Conservation (phyloP, 2,113 vertebrate genomes). For the Corvus hawaiiensis region DNA sequence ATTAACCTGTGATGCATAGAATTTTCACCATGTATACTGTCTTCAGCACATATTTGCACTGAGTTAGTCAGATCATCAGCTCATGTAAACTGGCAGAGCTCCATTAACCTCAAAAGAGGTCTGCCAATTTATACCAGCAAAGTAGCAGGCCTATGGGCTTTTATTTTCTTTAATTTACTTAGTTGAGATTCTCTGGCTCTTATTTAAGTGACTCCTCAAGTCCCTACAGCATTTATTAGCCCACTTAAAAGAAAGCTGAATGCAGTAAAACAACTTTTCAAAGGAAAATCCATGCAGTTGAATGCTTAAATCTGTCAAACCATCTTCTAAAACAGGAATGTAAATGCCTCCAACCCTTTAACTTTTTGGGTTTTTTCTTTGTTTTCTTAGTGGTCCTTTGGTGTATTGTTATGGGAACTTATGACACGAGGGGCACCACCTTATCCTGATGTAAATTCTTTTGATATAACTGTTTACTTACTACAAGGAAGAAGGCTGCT, state of each 20-base stretch:
- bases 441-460: conserved; percentile 96
- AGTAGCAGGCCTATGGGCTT: conserved; percentile 23
- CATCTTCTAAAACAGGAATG: not conserved
- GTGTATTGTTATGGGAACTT: conserved; percentile 95
- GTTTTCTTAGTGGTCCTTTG: conserved; percentile 83
- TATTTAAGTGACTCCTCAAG: conserved; percentile 26
- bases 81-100: conserved; percentile 24
- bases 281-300: not conserved
- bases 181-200: not conserved
- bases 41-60: not conserved
- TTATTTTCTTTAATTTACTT: conserved; percentile 46
- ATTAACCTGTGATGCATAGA: not conserved
- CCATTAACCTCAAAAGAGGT: conserved; percentile 18
- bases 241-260: conserved; percentile 3
- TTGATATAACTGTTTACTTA: conserved; percentile 95
- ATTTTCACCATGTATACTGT: not conserved
- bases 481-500: conserved; percentile 93
- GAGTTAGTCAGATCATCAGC: conserved; percentile 21
- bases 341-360: not conserved
- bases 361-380: not conserved
- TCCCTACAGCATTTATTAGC: conserved; percentile 17
- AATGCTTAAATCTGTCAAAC: conserved; percentile 2
- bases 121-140: conserved; percentile 21
- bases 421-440: conserved; percentile 97
- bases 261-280: conserved; percentile 25